Evolutionary conservation across 2,888 invertebrate genomes (phyloP), one percentile per base, ranked within the genome.

Genomic region (Melangyna quadrimaculata): DNA sequence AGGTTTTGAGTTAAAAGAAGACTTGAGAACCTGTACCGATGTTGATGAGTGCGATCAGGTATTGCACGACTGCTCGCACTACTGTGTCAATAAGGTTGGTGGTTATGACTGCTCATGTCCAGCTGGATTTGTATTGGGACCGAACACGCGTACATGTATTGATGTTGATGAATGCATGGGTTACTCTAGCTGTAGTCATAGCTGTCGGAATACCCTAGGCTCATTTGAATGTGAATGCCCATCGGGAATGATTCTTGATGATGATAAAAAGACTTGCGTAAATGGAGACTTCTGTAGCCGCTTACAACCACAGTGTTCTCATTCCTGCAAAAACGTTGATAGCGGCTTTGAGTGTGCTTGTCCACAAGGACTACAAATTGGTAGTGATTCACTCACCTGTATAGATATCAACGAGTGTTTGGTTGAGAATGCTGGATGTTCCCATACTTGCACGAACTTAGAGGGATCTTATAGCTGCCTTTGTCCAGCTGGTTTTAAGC

Each of bases 91-190:
- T 89, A 91, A 91, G 8, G 89, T 93, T 0, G 95, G 95, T 1
- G 92, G 93, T 29, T 94, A 93, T 88, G 91, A 92, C 63, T 95
- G 95, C 88, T 90, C 90, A 10, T 95, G 95, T 88, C 93, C 93
- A 0, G 67, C 89, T n/a, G 93, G 93, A 0, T 94, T 92, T 61
- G 89, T 90, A 32, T 89, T 93, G 89, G 90, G 90, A 19, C 84
- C 88, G 4, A 89, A 90, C 57, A 89, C 88, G 45, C 88, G 88
- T 43, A 90, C 88, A 7, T 91, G 92, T 45, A 88, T 88, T 2
- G 92, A 92, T 80, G 88, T 89, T 5, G 88, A 89, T 63, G 92
- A 90, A 61, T 93, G 93, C 74, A 88, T 89, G 43, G 89, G 69
- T 8, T 71, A 78, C 67, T 88, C 73, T 70, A 89, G 92, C 71